phyloP scores from a whole-genome alignment of 2,113 vertebrate species.

The Podarcis muralis region DNA sequence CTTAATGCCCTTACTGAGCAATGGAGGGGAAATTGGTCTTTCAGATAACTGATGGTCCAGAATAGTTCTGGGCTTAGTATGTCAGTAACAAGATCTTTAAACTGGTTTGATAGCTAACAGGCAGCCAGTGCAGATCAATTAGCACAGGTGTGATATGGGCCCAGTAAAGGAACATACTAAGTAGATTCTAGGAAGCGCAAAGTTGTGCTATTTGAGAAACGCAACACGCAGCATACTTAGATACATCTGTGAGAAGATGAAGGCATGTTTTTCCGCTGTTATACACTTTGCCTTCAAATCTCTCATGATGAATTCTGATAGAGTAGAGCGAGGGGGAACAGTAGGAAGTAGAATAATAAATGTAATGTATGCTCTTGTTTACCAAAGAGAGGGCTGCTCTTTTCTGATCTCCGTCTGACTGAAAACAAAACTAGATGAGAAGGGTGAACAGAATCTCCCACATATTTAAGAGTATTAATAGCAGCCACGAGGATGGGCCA shows the following conservation, averaged over 20 bases:
- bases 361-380: background rate
- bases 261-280: background rate
- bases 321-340: background rate
- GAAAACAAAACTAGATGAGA: background rate
- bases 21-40: too few species aligned
- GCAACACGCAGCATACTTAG: background rate
- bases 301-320: background rate
- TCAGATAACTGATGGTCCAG: too few species aligned
- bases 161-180: too few species aligned
- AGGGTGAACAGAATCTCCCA: background rate
- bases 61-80: too few species aligned
- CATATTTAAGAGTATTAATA: background rate
- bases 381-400: background rate
- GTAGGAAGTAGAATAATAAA: background rate
- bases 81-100: too few species aligned
- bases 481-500: background rate
- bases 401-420: background rate
- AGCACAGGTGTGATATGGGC: too few species aligned
- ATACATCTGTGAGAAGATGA: background rate
- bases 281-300: background rate
- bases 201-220: background rate
- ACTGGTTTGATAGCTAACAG: too few species aligned
- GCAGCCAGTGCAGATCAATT: too few species aligned
- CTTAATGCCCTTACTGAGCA: too few species aligned
- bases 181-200: background rate